phyloP scores from a whole-genome alignment of 92 coral and sea anemone genomes.

The Heliopora coerulea region DNA sequence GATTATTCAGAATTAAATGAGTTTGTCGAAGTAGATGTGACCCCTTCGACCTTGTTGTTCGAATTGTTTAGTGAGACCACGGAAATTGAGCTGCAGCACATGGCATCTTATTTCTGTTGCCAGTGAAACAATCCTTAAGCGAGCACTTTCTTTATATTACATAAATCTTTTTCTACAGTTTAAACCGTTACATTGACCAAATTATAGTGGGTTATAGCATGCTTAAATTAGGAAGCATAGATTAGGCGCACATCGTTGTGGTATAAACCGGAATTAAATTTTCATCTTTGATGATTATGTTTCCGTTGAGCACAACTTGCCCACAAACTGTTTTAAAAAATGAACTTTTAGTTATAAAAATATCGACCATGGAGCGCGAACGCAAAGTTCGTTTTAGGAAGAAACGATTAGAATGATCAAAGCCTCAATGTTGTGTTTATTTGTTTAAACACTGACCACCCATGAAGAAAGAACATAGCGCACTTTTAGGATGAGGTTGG shows the following conservation, averaged over 20 bases:
- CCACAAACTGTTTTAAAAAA: too few relatives aligned
- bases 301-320: too few relatives aligned
- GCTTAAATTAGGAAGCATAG: too few relatives aligned
- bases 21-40: neutral
- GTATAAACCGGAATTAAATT: too few relatives aligned
- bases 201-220: too few relatives aligned
- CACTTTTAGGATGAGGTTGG: neutral
- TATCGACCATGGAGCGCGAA: neutral
- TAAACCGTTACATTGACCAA: too few relatives aligned
- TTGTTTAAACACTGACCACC: constrained; percentile 33
- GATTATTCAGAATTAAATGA: constrained; percentile 7
- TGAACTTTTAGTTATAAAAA: too few relatives aligned
- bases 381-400: neutral
- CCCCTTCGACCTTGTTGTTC: constrained; percentile 26
- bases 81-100: neutral
- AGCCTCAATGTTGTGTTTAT: constrained; percentile 29
- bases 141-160: too few relatives aligned
- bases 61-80: neutral
- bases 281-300: too few relatives aligned
- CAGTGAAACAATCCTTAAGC: too few relatives aligned
- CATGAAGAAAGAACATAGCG: constrained; percentile 5
- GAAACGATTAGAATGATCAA: constrained; percentile 23
- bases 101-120: neutral
- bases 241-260: too few relatives aligned
- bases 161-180: too few relatives aligned